These are phyloP conservation scores for fruit fly (Drosophila melanogaster) DNA, from an alignment of 1,140 invertebrate species.

Conservation along the genomic window Release_6_plus_ISO1_MT NT_037436.4:3932501-3933000, in stretches of 20 bases:
- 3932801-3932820: neutral
- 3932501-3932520: constrained; percentile 29
- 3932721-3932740: neutral
- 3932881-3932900: constrained; percentile 18
- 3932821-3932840: neutral
- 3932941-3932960: constrained; percentile 26
- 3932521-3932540: constrained; percentile 23
- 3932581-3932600: constrained; percentile 6
- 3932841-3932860: constrained; percentile 14
- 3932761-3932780: neutral
- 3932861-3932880: neutral
- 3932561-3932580: constrained; percentile 6
- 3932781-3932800: neutral
- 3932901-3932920: constrained; percentile 24
- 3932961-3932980: constrained; percentile 51
- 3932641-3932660: neutral
- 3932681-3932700: neutral
- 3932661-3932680: neutral
- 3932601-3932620: constrained; percentile 9
- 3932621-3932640: constrained; percentile 21
- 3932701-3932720: neutral
- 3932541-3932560: constrained; percentile 24
- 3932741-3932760: neutral
- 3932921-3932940: constrained; percentile 23
- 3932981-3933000: constrained; percentile 59